Evolutionary conservation across 2,888 invertebrate species (phyloP).

Genomic region (Nymphalis urticae): DNA sequence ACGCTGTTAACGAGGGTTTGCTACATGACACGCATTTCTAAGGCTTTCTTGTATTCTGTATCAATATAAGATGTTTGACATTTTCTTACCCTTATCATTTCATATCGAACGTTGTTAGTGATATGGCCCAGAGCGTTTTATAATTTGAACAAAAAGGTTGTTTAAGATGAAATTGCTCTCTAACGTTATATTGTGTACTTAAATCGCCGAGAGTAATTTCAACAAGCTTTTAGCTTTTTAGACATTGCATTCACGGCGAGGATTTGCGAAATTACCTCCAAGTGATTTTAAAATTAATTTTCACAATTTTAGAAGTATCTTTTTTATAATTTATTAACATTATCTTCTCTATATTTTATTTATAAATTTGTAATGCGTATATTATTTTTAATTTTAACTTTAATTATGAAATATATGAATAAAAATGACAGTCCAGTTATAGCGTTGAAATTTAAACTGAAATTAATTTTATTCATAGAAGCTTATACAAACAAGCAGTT

Average conservation of each 20-base stretch:
- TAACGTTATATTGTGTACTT: neutral
- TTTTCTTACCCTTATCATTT: slow-evolving; percentile 44
- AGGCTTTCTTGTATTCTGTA: slow-evolving; percentile 53
- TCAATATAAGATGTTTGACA: slow-evolving; percentile 50
- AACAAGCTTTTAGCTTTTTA: slow-evolving; percentile 2
- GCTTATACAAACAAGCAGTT: too few species aligned
- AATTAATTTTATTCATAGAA: too few species aligned
- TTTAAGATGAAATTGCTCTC: slow-evolving; percentile 9
- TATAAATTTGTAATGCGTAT: too few species aligned
- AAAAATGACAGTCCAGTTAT: too few species aligned
- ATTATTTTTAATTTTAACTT: too few species aligned
- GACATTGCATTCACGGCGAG: neutral
- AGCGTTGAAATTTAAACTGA: too few species aligned
- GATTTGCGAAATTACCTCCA: neutral
- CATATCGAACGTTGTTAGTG: slow-evolving; percentile 29
- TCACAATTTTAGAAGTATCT: too few species aligned
- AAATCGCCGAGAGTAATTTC: neutral
- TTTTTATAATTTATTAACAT: too few species aligned
- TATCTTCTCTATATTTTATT: too few species aligned
- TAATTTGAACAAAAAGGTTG: slow-evolving; percentile 25
- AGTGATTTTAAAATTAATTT: too few species aligned
- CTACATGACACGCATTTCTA: slow-evolving; percentile 55
- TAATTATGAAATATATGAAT: too few species aligned
- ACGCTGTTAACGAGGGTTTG: slow-evolving; percentile 60
- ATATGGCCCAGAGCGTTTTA: slow-evolving; percentile 5